Base-by-base conservation (phyloP, 2,113 vertebrate species). In the Muntiacus muntjak region DNA sequence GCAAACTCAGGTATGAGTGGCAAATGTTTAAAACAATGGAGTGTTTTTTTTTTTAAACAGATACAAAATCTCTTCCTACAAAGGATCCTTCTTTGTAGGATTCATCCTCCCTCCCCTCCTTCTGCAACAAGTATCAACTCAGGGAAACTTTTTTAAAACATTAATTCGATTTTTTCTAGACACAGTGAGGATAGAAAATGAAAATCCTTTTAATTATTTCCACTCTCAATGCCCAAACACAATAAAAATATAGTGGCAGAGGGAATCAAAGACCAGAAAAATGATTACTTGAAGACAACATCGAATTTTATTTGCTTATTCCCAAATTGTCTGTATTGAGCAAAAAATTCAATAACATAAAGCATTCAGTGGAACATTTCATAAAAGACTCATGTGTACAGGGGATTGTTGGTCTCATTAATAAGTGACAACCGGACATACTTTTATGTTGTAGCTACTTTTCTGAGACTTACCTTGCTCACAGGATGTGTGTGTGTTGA, bases 181-280 rank as follows among this genome's bases (percentile, higher is more conserved):
- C 71, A 92, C 3, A 94, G n/a, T 33, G 36, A 91, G 30, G 43
- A 95, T 10, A 57, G 62, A 79, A 93, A 97, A 96, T 97, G 47
- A 98, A 96, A 95, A 93, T 85, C 83, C 55, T 97, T 97, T 98
- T 93, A 97, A 98, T 98, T 97, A 95, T 96, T 92, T 93, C 76
- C 94, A 95, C 4, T 19, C 54, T 97, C 92, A 93, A 79, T 95
- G 92, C 93, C 60, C 93, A 96, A 97, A 95, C 76, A 98, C 85
- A 96, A 97, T 96, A 97, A 97, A 96, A 95, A 95, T 78, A 23
- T 40, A 91, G 36, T 57, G 50, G 33, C 84, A 95, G 76, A 94
- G 89, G 96, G 96, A 98, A 95, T 96, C 15, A 19, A 84, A 33
- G 45, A 91, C 43, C 55, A 96, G 92, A 96, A 95, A 97, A 87